Base-by-base conservation (phyloP, 2,797 vertebrate genomes). In the Neomorphus geoffroyi region DNA sequence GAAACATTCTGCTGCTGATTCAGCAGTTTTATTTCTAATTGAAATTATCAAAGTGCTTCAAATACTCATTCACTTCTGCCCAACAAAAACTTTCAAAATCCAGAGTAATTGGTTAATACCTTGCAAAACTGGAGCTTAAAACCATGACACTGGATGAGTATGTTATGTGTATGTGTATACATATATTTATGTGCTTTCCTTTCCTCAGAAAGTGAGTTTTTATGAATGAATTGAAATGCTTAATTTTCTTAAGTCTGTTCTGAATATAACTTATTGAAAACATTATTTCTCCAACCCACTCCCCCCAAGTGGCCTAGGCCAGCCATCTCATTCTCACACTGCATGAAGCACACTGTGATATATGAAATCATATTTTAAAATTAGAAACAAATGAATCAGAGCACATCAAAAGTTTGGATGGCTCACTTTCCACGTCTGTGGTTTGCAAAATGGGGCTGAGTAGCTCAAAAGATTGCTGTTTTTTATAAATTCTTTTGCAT, bases 341-440 rank as follows among this genome's bases (percentile, higher is more conserved):
- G 30, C 17, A 54, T 56, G 58, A 93, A 92, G 30, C 37, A 80
- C 35, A 56, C 2, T 24, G 37, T 77, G 18, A 75, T 62, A 33
- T 5, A 23, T 57, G 13, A 56, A 70, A 6, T 57, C 53, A 64
- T 30, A 46, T 23, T 85, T 80, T 64, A 80, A 92, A 91, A 71
- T 85, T 54, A 83, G 53, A 87, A n/a, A 69, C 19, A 17, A 50
- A 89, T 87, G 93, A 94, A 69, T 89, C 84, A 93, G 2, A 89
- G 46, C 33, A 85, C 65, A 48, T 22, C 78, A 39, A 92, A 85
- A 80, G 64, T 74, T 86, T 83, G 46, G 19, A 65, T 87, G 24
- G n/a, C 13, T 94, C 28, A 48, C 28, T 92, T 82, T 74, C 46
- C 61, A 37, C 33, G 10, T 27, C 30, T 69, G 27, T 71, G 18